Conservation (phyloP, 1,140 invertebrate species). For the Pseudomyrmex cubaensis region DNA sequence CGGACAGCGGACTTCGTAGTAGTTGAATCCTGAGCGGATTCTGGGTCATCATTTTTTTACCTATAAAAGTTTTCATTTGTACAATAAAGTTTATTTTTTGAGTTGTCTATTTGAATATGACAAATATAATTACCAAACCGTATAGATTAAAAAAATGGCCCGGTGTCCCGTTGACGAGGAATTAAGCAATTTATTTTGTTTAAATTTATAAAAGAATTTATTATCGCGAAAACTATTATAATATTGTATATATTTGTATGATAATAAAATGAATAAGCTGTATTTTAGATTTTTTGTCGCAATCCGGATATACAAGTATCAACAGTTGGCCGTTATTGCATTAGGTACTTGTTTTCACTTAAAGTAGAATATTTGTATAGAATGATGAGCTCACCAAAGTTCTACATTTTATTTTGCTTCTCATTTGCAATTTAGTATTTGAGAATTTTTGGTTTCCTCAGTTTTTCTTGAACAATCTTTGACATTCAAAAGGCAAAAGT, state of each 20-base stretch:
- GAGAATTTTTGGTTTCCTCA: slow-evolving; percentile 1
- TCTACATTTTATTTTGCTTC: not conserved
- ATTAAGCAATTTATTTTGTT: slow-evolving; percentile 44
- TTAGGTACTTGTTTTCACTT: too few species aligned
- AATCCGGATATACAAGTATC: slow-evolving; percentile 57
- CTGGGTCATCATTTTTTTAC: too few species aligned
- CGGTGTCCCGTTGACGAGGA: too few species aligned
- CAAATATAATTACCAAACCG: too few species aligned
- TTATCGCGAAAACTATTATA: slow-evolving; percentile 62
- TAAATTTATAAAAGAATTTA: slow-evolving; percentile 49
- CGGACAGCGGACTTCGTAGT: too few species aligned
- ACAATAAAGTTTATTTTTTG: too few species aligned
- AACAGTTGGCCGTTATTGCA: slow-evolving; percentile 60
- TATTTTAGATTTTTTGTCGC: slow-evolving; percentile 57
- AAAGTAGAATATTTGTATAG: too few species aligned
- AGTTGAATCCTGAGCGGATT: too few species aligned
- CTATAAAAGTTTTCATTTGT: too few species aligned
- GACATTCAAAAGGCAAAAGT: slow-evolving; percentile 11
- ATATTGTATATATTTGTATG: slow-evolving; percentile 74
- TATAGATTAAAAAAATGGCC: too few species aligned
- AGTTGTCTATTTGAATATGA: too few species aligned
- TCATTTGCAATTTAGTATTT: slow-evolving; percentile 3
- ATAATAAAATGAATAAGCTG: slow-evolving; percentile 68
- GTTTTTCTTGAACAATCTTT: not conserved
- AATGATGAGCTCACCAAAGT: not conserved